phyloP scores from a whole-genome alignment of 1,140 invertebrate species.

The Thaumatotibia leucotreta region DNA sequence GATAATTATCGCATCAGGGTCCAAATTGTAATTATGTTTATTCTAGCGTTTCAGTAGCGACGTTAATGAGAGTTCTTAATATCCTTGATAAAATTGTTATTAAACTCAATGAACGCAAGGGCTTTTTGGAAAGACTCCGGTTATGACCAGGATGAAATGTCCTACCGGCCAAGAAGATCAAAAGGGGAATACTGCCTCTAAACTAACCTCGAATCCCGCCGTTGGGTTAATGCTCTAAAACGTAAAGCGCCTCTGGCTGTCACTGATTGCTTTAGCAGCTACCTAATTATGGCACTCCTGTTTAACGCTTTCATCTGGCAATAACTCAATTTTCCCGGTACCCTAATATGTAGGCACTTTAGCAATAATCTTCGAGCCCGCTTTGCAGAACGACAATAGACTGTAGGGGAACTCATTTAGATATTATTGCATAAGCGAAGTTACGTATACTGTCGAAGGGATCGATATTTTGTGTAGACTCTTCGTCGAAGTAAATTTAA shows the following conservation, averaged over 20 bases:
- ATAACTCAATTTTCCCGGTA: conserved; percentile 28
- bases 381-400: neutral
- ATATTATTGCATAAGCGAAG: neutral
- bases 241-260: conserved; percentile 4
- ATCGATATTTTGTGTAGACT: neutral
- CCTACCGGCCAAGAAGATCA: neutral
- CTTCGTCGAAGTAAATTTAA: neutral
- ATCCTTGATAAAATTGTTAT: neutral
- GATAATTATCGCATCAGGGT: neutral
- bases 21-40: neutral
- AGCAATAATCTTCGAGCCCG: conserved; percentile 21
- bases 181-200: neutral
- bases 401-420: neutral
- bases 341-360: conserved; percentile 23
- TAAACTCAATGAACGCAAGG: neutral
- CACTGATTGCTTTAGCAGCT: conserved; percentile 32
- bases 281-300: conserved; percentile 26
- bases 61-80: neutral
- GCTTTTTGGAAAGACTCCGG: neutral
- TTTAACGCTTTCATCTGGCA: conserved; percentile 29
- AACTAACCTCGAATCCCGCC: neutral
- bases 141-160: neutral
- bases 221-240: conserved; percentile 7
- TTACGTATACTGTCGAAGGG: neutral
- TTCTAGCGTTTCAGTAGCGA: neutral